phyloP scores from a whole-genome alignment of 2,888 invertebrate species.

The Crocallis elinguaria region DNA sequence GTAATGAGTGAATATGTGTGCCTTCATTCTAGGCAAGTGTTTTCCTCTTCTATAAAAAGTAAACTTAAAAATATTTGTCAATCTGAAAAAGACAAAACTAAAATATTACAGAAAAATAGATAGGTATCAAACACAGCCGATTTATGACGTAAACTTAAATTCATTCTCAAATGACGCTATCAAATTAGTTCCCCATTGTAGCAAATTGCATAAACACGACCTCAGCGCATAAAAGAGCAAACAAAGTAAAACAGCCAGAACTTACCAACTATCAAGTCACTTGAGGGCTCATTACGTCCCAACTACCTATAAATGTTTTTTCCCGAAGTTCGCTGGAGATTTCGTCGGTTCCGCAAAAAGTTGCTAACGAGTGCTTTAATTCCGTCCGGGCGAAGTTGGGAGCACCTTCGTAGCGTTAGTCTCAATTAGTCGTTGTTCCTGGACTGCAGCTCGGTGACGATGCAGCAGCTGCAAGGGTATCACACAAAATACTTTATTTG shows the following conservation, averaged over 20 bases:
- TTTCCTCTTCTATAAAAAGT: too few relatives aligned
- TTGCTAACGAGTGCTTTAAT: slow-evolving; percentile 77
- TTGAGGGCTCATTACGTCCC: slow-evolving; percentile 30
- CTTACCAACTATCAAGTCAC: slow-evolving; percentile 29
- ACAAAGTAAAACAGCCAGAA: slow-evolving; percentile 22
- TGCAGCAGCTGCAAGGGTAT: background rate
- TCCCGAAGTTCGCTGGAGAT: slow-evolving; percentile 65
- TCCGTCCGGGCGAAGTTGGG: slow-evolving; percentile 63
- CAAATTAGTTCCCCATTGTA: slow-evolving; percentile 7
- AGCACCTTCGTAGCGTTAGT: slow-evolving; percentile 56
- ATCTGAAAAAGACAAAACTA: too few relatives aligned
- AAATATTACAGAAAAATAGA: too few relatives aligned
- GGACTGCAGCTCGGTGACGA: background rate
- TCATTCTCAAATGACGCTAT: too few relatives aligned
- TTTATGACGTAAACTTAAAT: too few relatives aligned
- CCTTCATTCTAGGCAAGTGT: too few relatives aligned
- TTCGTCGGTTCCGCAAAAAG: slow-evolving; percentile 71
- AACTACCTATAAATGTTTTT: slow-evolving; percentile 53
- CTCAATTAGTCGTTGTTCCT: slow-evolving; percentile 65
- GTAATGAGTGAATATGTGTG: too few relatives aligned
- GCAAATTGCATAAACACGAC: slow-evolving; percentile 14
- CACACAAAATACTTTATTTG: too few relatives aligned
- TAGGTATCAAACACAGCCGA: too few relatives aligned
- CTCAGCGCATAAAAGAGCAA: slow-evolving; percentile 10
- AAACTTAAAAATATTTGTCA: too few relatives aligned